Base-by-base conservation (phyloP, 2,113 vertebrate genomes). In the Catharus fuscescens region DNA sequence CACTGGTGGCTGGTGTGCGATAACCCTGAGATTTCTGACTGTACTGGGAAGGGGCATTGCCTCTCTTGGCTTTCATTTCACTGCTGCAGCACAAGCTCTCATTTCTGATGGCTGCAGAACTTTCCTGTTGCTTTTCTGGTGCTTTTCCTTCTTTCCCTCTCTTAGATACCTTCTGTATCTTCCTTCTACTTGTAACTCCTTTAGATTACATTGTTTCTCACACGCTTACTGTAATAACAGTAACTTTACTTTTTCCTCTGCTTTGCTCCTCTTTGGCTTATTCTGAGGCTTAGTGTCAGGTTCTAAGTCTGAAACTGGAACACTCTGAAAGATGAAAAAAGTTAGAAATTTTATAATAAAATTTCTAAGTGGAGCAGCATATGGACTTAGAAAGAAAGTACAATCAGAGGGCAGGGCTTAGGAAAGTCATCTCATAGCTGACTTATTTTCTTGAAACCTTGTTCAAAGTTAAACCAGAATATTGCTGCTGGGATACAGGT, bases 21-120 rank as follows among this genome's bases (percentile, higher is more conserved):
- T 61, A 48, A 87, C 80, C 14, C 6, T 81, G 31, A 38, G 31
- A 26, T 53, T 76, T 79, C 25, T 6, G 5, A 10, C 14, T 40
- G 5, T 52, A 5, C 12, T 64, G 74, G 56, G 65, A 53, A 45
- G n/a, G 38, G 52, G n/a, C 38, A 42, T 6, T 23, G 1, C 23
- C 0, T 0, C 53, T 86, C 42, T 73, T 61, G 48, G 25, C n/a
- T 80, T 74, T 26, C 4, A 7, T 34, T 76, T 78, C 6, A 1
- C 11, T 66, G 3, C 8, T 45, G 44, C 25, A 71, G 29, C 28
- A 28, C 11, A n/a, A 26, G 16, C 64, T 67, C 50, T 64, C 4
- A 5, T 28, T 65, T 90, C 66, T 65, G 25, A 18, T n/a, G 25
- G 28, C 40, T 80, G 12, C 17, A 18, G 36, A 85, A 48, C 10